A percentile compares a stretch with the other conserved stretches of the same genome.
Evolutionary conservation across 2,113 vertebrate species (phyloP).

Genomic region (Silurus meridionalis): DNA sequence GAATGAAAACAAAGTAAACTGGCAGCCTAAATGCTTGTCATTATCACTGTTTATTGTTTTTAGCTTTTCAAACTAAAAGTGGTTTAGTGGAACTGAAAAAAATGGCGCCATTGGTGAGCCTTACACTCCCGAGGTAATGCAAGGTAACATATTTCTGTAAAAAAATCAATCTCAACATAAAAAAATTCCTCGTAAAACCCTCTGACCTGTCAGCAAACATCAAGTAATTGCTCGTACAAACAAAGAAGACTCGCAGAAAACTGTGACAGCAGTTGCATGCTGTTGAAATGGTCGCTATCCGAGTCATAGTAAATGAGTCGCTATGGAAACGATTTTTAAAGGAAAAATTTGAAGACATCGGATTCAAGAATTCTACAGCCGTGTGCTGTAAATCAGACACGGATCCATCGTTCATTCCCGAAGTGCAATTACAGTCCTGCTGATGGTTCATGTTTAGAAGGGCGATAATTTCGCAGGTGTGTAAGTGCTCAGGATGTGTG

Average conservation of each 20-base stretch:
- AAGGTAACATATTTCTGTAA: not conserved
- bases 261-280: too few relatives aligned
- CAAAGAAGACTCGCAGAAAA: not conserved
- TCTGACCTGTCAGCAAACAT: not conserved
- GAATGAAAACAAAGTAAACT: not conserved
- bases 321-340: not conserved
- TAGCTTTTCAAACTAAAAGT: not conserved
- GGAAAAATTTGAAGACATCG: not conserved
- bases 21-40: not conserved
- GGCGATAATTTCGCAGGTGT: conserved; percentile 34
- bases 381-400: not conserved
- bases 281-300: not conserved
- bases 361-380: not conserved
- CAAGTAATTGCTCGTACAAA: not conserved
- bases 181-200: not conserved
- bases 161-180: not conserved
- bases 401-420: not conserved
- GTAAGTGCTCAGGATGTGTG: conserved; percentile 30
- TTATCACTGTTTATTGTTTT: not conserved
- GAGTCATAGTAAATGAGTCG: not conserved
- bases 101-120: not conserved
- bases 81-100: not conserved
- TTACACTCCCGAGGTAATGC: not conserved
- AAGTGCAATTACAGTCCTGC: not conserved
- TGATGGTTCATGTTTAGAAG: not conserved